phyloP scores from a whole-genome alignment of 1,140 invertebrate genomes.

The Stegodyphus mimosarum region DNA sequence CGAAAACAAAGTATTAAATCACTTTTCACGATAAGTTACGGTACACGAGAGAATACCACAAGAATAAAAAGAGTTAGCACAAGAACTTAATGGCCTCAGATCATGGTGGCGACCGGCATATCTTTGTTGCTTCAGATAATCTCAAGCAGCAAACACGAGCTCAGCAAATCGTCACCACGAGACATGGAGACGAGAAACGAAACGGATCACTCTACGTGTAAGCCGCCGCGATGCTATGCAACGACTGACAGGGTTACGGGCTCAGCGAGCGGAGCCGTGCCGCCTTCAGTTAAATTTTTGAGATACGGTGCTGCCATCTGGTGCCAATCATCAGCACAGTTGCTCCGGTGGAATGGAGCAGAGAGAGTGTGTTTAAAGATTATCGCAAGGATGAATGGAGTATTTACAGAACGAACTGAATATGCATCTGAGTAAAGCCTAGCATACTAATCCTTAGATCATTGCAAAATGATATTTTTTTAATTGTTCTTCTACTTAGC shows the following conservation, averaged over 20 bases:
- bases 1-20: too few relatives aligned
- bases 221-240: slow-evolving; percentile 6
- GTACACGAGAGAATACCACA: background rate
- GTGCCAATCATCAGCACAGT: background rate
- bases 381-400: too few relatives aligned
- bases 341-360: background rate
- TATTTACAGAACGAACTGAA: too few relatives aligned
- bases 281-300: background rate
- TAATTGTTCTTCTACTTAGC: too few relatives aligned
- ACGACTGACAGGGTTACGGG: slow-evolving; percentile 20
- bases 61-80: background rate
- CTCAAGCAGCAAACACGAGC: background rate
- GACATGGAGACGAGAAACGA: background rate
- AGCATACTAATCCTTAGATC: too few relatives aligned
- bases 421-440: too few relatives aligned
- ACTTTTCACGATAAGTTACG: too few relatives aligned
- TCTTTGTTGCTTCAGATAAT: background rate
- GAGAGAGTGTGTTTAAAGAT: too few relatives aligned
- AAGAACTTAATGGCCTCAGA: background rate
- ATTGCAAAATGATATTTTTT: too few relatives aligned
- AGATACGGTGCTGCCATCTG: slow-evolving; percentile 27
- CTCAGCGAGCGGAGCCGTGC: background rate
- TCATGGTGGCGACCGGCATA: background rate
- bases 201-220: background rate
- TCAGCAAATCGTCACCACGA: background rate